These are phyloP conservation scores for Liparis tanakae DNA, from an alignment of 2,797 vertebrate species.

Conservation along the genomic window DNA sequence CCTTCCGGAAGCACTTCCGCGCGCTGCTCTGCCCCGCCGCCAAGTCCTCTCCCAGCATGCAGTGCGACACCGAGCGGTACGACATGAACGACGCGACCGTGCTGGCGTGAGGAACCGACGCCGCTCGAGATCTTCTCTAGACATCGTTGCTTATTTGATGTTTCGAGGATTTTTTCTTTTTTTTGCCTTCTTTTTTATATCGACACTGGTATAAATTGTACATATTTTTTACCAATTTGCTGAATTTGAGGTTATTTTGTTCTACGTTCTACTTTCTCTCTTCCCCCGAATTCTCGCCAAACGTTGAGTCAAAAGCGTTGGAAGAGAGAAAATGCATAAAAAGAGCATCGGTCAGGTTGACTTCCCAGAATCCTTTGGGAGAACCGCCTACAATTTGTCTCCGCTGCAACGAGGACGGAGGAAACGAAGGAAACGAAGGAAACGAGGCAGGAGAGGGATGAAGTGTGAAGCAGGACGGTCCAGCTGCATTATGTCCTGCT, in stretches of 20 bases:
- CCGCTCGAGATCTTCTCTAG: not conserved
- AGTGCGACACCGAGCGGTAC: constrained; percentile 71
- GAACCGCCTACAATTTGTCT: constrained; percentile 3
- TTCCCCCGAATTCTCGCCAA: not conserved
- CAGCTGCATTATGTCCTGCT: constrained; percentile 40
- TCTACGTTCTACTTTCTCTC: not conserved
- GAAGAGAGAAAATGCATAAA: not conserved
- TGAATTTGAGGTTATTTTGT: not conserved
- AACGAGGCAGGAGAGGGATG: constrained; percentile 34
- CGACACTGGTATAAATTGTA: not conserved
- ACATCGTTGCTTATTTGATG: constrained; percentile 12
- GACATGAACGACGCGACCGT: constrained; percentile 69
- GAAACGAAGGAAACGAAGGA: constrained; percentile 7
- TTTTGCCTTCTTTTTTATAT: not conserved
- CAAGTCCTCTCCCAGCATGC: constrained; percentile 62
- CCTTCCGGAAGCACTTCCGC: constrained; percentile 78
- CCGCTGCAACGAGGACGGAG: constrained; percentile 12
- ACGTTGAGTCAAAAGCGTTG: not conserved
- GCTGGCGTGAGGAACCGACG: constrained; percentile 14
- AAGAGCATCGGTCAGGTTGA: not conserved
- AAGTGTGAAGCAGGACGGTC: constrained; percentile 40
- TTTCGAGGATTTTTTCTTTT: not conserved
- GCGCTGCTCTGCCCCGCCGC: constrained; percentile 71
- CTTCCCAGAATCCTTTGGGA: not conserved
- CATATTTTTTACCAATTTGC: constrained; percentile 1